Conservation (phyloP, 2,888 invertebrate species). For the Poecilobothrus nobilitatus region DNA sequence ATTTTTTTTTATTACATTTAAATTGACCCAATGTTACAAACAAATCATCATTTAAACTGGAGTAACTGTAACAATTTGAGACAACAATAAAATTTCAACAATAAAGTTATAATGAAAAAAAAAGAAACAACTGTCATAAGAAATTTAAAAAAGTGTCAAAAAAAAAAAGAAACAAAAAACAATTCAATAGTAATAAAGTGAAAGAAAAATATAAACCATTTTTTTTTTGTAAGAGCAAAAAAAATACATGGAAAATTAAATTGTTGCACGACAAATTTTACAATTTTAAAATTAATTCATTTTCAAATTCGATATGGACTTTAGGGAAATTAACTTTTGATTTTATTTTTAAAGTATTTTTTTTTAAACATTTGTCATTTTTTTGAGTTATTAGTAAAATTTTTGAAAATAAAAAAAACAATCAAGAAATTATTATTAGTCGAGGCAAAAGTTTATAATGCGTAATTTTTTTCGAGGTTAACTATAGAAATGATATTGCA, state of each 20-base stretch:
- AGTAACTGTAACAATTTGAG: not conserved
- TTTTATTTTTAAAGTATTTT: not conserved
- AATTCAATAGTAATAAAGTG: not conserved
- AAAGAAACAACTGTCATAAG: not conserved
- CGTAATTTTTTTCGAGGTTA: too few species aligned
- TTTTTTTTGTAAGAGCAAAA: not conserved
- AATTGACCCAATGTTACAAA: not conserved
- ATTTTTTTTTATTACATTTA: not conserved
- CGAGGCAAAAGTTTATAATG: too few species aligned
- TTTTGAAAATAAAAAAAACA: too few species aligned
- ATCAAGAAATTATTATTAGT: too few species aligned
- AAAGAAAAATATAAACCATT: too few species aligned
- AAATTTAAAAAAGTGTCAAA: not conserved
- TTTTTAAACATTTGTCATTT: not conserved
- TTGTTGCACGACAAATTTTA: slow-evolving; percentile 10
- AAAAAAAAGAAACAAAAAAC: not conserved
- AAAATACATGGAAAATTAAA: not conserved
- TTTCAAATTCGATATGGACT: slow-evolving; percentile 11
- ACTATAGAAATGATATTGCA: too few species aligned
- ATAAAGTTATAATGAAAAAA: too few species aligned
- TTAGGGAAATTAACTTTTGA: not conserved
- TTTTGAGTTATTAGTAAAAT: not conserved
- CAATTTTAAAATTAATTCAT: slow-evolving; percentile 11
- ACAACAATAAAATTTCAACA: too few species aligned
- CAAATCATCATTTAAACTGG: not conserved